Evolutionary conservation across 2,113 vertebrate genomes (phyloP), one percentile per base, ranked within the genome.

Genomic region (Pyrgilauda ruficollis): DNA sequence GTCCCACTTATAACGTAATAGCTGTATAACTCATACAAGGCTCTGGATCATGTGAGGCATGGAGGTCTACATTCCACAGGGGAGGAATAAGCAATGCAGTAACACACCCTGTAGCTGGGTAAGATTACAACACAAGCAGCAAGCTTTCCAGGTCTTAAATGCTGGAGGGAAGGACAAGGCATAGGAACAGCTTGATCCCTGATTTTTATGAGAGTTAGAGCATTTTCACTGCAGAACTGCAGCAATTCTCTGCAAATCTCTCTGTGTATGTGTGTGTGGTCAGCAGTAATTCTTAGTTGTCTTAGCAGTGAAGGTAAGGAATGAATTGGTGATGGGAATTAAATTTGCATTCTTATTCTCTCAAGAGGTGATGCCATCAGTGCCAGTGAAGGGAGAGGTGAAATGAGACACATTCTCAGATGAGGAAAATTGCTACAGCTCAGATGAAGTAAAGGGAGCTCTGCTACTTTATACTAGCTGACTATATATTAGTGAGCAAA

Each of bases 1-100:
- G 96, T 92, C 93, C 96, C 94, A 94, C 95, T 97, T 98, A 97
- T 95, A 97, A 94, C 93, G 93, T 97, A 97, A 97, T 97, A 97
- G 97, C 95, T 22, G 1, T 94, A 97, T 97, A 97, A 98, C 93
- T 97, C 97, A 97, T 90, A 87, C 91, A 85, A 77, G 95, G 53
- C 74, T 83, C 88, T 85, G 79, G 84, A 81, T 95, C 92, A 68
- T 94, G 93, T 93, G 91, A 96, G 89, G 79, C 95, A 94, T 84
- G 68, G 96, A 93, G 84, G 86, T 91, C 78, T 95, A 76, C 95
- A 91, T 96, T 95, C 86, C 97, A 93, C 97, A 87, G 66, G 96
- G 94, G 96, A 97, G 87, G 81, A 93, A 97, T 98, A 96, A 97
- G 95, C 77, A 94, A 95, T 53, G 55, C 63, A 69, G 90, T 92